Base-by-base conservation (phyloP, 2,797 vertebrate genomes). In the Heterohyrax brucei region DNA sequence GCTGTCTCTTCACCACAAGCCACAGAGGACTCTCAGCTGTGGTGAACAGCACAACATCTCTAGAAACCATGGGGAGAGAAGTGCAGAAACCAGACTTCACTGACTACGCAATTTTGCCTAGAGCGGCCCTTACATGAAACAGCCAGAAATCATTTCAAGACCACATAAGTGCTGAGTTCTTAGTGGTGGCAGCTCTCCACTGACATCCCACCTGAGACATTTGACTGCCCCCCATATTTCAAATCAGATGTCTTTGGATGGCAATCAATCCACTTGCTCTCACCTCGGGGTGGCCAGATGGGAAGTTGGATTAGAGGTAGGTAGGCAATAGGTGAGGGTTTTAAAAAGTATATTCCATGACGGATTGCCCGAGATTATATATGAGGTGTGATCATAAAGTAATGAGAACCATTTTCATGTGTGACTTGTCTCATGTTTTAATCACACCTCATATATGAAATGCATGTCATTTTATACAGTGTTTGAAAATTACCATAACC, bases 391-490 rank as follows among this genome's bases (percentile, higher is more conserved):
- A 97, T 39, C 56, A 89, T 48, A 79, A 91, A 87, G 93, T 90
- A 97, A 94, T 84, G 97, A 96, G 96, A 95, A 50, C 84, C 68
- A 87, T 97, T 96, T 96, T 97, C 91, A 79, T 59, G 92, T 82
- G 84, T 92, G 84, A 94, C 97, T 94, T 96, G 96, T 96, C 94
- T 94, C 92, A 92, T 78, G 95, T 90, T 84, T 96, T 95, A 95
- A 87, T 96, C 95, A 95, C 96, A 97, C 95, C 84, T 97, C 96
- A 68, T 94, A 94, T 89, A 53, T 94, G 96, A 96, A 96, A 96
- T 84, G 90, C 80, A 91, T 96, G 95, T 95, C 89, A 96, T 96
- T 96, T 95, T 92, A 82, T 93, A 93, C 68, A 78, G 93, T 68
- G 76, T 91, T 92, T 91, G 87, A 93, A 97, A 96, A 91, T 96